These are phyloP conservation scores for Sphecodes monilicornis DNA, from an alignment of 2,888 invertebrate species.

Conservation along the genomic window DNA sequence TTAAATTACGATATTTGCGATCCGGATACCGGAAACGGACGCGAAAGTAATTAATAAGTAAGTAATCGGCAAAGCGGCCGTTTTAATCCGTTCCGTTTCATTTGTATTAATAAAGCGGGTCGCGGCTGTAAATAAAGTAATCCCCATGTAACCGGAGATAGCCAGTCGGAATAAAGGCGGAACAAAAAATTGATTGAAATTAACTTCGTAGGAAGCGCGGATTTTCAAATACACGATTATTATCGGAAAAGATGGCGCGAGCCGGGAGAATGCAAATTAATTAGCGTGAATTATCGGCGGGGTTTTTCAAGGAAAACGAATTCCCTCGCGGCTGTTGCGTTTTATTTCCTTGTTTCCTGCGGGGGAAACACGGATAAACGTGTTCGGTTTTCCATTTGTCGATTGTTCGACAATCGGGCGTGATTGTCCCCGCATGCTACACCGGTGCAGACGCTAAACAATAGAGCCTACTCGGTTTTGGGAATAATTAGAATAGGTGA, in stretches of 20 bases:
- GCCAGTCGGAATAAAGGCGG: background rate
- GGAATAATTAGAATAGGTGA: background rate
- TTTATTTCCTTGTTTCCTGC: background rate
- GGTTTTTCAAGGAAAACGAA: background rate
- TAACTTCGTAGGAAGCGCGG: constrained; percentile 47
- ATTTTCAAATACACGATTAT: constrained; percentile 3
- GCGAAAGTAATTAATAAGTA: background rate
- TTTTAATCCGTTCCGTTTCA: background rate
- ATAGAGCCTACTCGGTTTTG: background rate
- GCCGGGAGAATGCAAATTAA: constrained; percentile 13
- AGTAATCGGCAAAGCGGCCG: background rate
- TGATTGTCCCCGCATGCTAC: background rate
- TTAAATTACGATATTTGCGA: background rate
- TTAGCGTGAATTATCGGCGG: background rate
- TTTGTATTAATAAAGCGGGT: background rate
- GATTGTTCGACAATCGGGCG: too few species aligned
- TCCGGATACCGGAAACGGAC: background rate
- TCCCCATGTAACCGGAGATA: background rate
- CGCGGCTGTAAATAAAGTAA: background rate
- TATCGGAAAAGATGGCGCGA: background rate
- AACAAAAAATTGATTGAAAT: constrained; percentile 50
- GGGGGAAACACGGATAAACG: background rate
- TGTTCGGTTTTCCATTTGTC: background rate
- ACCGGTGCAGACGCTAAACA: background rate
- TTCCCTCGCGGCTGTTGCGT: background rate